Evolutionary conservation across 2,797 vertebrate genomes (phyloP).

Genomic region (Delichon dasypus): DNA sequence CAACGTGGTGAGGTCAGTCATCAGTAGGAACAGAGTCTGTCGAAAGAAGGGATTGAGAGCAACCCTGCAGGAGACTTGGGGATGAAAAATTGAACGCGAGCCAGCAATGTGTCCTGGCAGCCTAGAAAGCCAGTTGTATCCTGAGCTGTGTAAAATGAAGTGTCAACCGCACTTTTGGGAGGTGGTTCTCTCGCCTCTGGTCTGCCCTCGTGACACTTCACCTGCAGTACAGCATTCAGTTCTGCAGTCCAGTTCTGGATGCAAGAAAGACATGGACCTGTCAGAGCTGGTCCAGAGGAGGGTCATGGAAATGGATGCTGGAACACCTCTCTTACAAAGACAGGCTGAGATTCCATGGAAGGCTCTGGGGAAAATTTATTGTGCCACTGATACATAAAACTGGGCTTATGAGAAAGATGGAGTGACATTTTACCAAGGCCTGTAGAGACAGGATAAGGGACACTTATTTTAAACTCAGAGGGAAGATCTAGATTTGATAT

Average conservation of each 20-base stretch:
- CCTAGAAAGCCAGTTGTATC: not conserved
- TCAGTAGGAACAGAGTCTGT: not conserved
- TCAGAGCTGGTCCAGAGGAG: too few species aligned
- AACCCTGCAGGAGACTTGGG: not conserved
- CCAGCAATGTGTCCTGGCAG: not conserved
- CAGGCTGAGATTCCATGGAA: not conserved
- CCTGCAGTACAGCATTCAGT: not conserved
- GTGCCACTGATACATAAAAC: fast-evolving
- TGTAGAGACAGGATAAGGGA: not conserved
- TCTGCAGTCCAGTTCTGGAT: not conserved
- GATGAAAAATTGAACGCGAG: not conserved
- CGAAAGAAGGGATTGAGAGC: not conserved
- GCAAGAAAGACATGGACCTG: not conserved
- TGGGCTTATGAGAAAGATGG: fast-evolving
- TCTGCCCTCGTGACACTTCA: fast-evolving
- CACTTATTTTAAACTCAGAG: not conserved
- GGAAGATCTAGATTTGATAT: not conserved
- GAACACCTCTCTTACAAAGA: not conserved
- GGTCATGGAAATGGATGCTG: fast-evolving
- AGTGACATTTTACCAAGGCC: not conserved
- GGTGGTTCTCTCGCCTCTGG: fast-evolving
- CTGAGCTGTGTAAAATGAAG: not conserved
- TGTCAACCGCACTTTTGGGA: fast-evolving
- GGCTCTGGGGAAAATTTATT: not conserved
- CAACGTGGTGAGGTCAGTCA: fast-evolving